phyloP scores from a whole-genome alignment of 2,797 vertebrate species.

The Scleropages formosus region DNA sequence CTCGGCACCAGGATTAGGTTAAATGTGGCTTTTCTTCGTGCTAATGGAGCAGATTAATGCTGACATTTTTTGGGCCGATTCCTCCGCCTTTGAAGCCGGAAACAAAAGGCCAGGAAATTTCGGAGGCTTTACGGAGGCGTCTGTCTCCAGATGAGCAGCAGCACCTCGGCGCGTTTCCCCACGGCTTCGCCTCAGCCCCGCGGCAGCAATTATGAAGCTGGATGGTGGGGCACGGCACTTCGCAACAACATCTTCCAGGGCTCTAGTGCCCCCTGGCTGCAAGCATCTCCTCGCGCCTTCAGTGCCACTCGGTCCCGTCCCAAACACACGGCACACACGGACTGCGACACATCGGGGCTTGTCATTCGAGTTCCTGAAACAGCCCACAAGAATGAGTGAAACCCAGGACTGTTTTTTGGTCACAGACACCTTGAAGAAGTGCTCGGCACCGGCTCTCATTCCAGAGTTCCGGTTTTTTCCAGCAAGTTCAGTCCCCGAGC shows the following conservation, averaged over 20 bases:
- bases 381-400: no score
- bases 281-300: not conserved
- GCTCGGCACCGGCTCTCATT: no score
- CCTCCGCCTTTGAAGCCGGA: constrained; percentile 19
- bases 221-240: constrained; percentile 7
- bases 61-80: constrained; percentile 13
- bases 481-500: no score
- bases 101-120: constrained; percentile 3
- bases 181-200: not conserved
- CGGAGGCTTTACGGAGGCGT: constrained; percentile 6
- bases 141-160: not conserved
- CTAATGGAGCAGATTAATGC: constrained; percentile 20
- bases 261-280: constrained; percentile 25
- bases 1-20: constrained; percentile 21
- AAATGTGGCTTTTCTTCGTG: constrained; percentile 15
- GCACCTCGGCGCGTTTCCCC: not conserved
- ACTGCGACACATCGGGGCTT: no score
- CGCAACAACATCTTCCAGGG: constrained; percentile 13
- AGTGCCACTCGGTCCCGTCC: no score
- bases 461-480: no score
- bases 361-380: no score
- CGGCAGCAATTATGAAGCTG: constrained; percentile 18
- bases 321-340: no score
- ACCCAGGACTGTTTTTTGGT: no score
- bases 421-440: no score